These are phyloP conservation scores for Yponomeuta sedellus DNA, from an alignment of 2,888 invertebrate genomes.

Conservation along the genomic window DNA sequence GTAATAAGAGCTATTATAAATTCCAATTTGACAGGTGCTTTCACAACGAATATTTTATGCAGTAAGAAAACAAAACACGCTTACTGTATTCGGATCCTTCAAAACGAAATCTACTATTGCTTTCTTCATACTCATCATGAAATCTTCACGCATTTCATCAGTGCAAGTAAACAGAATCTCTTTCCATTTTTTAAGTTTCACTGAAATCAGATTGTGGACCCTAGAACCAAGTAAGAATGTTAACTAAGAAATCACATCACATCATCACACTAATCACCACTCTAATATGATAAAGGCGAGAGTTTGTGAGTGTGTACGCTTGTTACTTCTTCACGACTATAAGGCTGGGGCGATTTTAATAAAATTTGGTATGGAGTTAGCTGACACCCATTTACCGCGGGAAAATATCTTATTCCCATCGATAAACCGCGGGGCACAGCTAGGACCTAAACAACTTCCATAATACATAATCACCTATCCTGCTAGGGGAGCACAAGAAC, in stretches of 20 bases:
- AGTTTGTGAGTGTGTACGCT: too few species aligned
- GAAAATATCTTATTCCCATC: too few species aligned
- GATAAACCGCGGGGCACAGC: too few species aligned
- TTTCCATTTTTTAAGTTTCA: constrained; percentile 78
- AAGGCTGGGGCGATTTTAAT: too few species aligned
- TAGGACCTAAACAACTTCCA: too few species aligned
- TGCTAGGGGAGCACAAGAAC: too few species aligned
- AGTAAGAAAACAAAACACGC: background rate
- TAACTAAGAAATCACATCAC: background rate
- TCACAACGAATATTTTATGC: background rate
- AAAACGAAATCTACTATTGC: constrained; percentile 94
- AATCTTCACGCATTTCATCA: constrained; percentile 89
- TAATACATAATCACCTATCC: too few species aligned
- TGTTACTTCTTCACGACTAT: too few species aligned
- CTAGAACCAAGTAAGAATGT: constrained; percentile 39
- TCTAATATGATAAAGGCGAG: too few species aligned
- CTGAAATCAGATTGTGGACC: constrained; percentile 80
- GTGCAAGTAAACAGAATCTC: constrained; percentile 77
- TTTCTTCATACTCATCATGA: constrained; percentile 91
- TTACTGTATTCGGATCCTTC: constrained; percentile 81
- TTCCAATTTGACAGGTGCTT: background rate
- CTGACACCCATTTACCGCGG: too few species aligned
- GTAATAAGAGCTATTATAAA: background rate
- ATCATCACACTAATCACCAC: too few species aligned
- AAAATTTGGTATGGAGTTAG: too few species aligned